Evolutionary conservation across 2,113 vertebrate genomes (phyloP).

Genomic region (Ia io): DNA sequence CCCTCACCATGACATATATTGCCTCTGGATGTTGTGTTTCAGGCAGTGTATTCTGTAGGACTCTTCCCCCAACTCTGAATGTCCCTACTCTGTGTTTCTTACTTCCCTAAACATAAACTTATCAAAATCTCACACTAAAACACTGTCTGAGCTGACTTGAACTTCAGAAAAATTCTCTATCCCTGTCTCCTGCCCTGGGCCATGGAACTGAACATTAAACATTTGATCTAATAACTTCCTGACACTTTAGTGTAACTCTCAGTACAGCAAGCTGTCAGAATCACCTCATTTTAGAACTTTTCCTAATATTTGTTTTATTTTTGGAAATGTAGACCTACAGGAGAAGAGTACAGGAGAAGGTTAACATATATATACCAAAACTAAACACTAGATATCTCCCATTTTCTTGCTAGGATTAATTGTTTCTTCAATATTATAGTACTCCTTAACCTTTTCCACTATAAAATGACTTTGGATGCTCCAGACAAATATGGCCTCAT

Average conservation of each 20-base stretch:
- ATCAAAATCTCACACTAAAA: not conserved
- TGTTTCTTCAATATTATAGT: not conserved
- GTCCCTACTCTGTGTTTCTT: not conserved
- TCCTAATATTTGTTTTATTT: not conserved
- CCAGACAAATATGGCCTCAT: not conserved
- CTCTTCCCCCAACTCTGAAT: not conserved
- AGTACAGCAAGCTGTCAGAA: not conserved
- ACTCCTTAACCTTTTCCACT: not conserved
- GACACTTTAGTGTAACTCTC: not conserved
- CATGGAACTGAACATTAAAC: not conserved
- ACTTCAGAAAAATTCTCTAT: not conserved
- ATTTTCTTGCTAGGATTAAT: not conserved
- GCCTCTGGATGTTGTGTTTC: not conserved
- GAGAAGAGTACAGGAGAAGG: not conserved
- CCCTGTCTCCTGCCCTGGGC: not conserved
- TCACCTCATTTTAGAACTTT: not conserved
- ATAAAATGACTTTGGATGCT: not conserved
- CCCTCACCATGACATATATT: not conserved
- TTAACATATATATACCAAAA: not conserved
- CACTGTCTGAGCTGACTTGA: not conserved
- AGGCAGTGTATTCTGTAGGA: not conserved
- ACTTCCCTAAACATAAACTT: not conserved
- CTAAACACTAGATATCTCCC: not conserved
- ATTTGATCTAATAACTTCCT: not conserved
- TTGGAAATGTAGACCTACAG: not conserved